These are phyloP conservation scores for Parnassius orleans DNA, from an alignment of 2,888 invertebrate genomes.

Conservation along the genomic window DNA sequence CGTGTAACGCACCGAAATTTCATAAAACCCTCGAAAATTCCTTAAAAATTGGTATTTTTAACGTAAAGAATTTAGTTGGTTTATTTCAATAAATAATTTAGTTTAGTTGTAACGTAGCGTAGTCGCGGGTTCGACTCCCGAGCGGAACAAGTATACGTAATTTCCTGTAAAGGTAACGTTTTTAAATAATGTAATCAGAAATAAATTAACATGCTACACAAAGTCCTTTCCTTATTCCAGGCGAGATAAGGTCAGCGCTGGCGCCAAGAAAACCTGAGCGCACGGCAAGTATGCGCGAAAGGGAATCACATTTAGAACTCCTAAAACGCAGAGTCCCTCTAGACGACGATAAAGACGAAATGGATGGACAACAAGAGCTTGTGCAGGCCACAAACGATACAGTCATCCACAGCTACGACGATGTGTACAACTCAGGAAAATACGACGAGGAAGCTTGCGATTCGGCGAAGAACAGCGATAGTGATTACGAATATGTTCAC, in stretches of 20 bases:
- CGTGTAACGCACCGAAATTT: no score
- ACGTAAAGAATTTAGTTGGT: no score
- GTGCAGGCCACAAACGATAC: constrained; percentile 73
- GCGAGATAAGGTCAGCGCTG: constrained; percentile 90
- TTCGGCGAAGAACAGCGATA: constrained; percentile 79
- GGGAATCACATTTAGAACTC: constrained; percentile 84
- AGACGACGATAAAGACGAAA: constrained; percentile 79
- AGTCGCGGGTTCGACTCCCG: no score
- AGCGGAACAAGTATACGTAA: no score
- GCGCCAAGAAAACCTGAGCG: constrained; percentile 92
- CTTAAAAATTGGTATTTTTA: no score
- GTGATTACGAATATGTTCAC: constrained; percentile 84
- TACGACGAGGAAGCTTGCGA: constrained; percentile 72
- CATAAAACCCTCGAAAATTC: no score
- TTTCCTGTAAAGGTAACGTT: no score
- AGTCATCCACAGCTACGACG: constrained; percentile 74
- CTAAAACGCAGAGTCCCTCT: constrained; percentile 74
- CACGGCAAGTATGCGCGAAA: constrained; percentile 92
- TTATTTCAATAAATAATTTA: no score
- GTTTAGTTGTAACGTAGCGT: no score
- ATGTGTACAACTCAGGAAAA: constrained; percentile 71
- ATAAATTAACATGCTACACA: background rate
- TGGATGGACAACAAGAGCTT: constrained; percentile 66
- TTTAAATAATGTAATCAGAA: no score
- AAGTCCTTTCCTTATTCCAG: constrained; percentile 59